Conservation (phyloP, 2,797 vertebrate species). For the Otolemur crassicaudatus region DNA sequence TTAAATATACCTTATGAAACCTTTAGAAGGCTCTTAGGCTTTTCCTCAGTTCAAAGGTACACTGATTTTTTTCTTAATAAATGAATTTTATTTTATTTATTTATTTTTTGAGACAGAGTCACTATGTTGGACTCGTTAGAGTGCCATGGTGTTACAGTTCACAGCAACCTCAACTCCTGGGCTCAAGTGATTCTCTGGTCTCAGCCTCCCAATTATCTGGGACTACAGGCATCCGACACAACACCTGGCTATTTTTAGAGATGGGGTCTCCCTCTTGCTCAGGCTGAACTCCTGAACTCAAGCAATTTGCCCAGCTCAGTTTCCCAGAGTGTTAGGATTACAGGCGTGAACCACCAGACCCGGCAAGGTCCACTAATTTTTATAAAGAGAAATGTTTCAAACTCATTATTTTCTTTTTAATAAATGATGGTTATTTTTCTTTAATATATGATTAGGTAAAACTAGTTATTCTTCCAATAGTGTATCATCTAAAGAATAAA, state of each 20-base stretch:
- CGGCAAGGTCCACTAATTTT: background rate
- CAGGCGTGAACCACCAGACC: too few species aligned
- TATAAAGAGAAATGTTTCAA: constrained; percentile 9
- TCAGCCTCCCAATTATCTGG: too few species aligned
- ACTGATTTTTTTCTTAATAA: background rate
- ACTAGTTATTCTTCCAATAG: background rate
- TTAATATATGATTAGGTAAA: constrained; percentile 22
- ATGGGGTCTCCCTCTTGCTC: too few species aligned
- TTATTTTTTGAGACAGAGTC: background rate
- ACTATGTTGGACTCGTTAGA: too few species aligned
- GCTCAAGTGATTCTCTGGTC: too few species aligned
- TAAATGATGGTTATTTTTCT: background rate
- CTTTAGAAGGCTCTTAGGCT: background rate
- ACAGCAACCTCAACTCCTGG: too few species aligned
- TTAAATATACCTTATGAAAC: background rate
- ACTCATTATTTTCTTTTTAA: background rate
- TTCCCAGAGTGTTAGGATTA: too few species aligned
- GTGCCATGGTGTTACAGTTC: too few species aligned
- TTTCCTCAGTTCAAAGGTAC: constrained; percentile 35
- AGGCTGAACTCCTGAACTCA: too few species aligned
- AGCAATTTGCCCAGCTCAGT: too few species aligned
- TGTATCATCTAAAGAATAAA: background rate
- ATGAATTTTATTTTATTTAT: constrained; percentile 6
- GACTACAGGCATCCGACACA: too few species aligned
- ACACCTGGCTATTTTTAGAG: too few species aligned